Base-by-base conservation (phyloP, 1,140 invertebrate genomes). In the Ruditapes philippinarum region DNA sequence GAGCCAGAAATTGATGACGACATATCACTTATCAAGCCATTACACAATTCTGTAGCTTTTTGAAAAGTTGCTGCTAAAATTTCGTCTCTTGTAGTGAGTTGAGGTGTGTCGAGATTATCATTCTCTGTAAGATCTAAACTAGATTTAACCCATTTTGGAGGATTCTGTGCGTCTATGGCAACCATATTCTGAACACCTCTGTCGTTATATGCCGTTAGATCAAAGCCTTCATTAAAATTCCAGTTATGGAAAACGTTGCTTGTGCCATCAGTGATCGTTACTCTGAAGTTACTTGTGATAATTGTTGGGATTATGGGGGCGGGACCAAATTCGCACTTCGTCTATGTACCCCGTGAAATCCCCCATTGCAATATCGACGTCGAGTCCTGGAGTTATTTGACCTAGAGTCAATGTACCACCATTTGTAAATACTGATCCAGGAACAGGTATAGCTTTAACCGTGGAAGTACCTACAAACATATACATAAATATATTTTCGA, bases 291-390 rank as follows among this genome's bases (percentile, higher is more conserved):
- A 25, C 68, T 42, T 1, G 84, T 62, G 22, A 90, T 84, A 7
- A 93, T 51, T 19, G 86, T 88, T 45, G 42, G 92, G 92, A 36
- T 93, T 93, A 45, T 89, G 84, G 22, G 89, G 90, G 38, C 92
- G 65, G 1, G 82, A 87, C 92, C 92, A 93, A 17, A 93, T 49
- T 7, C 92, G 78, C 28, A 92, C 78, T 38, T 92, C 90, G 51
- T 93, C 92, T 31, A 93, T 82, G 25, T 82, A 81, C 0, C 92
- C 92, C 19, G 11, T 54, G 62, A 93, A 92, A 28, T 74, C 54
- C 9, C 84, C 85, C n/a, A 74, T 85, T 22, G 87, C 70, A 11
- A 76, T 65, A 3, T 73, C 25, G 14, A 74, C 36, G 17, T 19
- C 42, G 17, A 89, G 74, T 17, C 70, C 86, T 42, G 89, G 74